These are phyloP conservation scores for Apolygus lucorum DNA, from an alignment of 1,140 invertebrate genomes.

Conservation along the genomic window DNA sequence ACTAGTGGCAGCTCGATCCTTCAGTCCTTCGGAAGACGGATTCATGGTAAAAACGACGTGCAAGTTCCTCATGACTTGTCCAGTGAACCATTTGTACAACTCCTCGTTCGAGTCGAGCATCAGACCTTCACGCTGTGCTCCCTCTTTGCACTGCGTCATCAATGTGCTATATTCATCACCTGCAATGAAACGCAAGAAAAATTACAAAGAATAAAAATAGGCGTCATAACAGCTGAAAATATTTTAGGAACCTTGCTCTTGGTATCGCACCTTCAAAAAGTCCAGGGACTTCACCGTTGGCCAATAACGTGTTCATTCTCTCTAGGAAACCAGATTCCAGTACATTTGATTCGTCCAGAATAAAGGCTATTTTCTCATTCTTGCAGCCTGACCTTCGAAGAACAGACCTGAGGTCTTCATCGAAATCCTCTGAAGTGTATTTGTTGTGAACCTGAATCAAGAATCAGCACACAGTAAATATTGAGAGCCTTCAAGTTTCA, in stretches of 20 bases:
- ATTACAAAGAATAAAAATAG: background rate
- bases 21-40: constrained; percentile 93
- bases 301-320: constrained; percentile 96
- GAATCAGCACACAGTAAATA: background rate
- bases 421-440: constrained; percentile 96
- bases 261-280: constrained; percentile 74
- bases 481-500: background rate
- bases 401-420: constrained; percentile 93
- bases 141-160: constrained; percentile 99
- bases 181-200: constrained; percentile 27
- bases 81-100: constrained; percentile 97
- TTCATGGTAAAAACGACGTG: constrained; percentile 99
- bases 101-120: constrained; percentile 99
- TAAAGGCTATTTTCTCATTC: constrained; percentile 98
- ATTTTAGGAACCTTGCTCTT: too few species aligned
- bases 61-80: constrained; percentile 96
- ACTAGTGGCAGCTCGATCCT: constrained; percentile 95
- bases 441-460: constrained; percentile 85
- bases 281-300: constrained; percentile 97
- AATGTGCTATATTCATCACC: constrained; percentile 96
- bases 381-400: constrained; percentile 91
- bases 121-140: constrained; percentile 90
- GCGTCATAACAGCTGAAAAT: background rate
- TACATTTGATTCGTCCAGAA: constrained; percentile 98
- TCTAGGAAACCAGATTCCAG: constrained; percentile 97